Base-by-base conservation (phyloP, 2,797 vertebrate genomes). In the Leucoraja ocellata region DNA sequence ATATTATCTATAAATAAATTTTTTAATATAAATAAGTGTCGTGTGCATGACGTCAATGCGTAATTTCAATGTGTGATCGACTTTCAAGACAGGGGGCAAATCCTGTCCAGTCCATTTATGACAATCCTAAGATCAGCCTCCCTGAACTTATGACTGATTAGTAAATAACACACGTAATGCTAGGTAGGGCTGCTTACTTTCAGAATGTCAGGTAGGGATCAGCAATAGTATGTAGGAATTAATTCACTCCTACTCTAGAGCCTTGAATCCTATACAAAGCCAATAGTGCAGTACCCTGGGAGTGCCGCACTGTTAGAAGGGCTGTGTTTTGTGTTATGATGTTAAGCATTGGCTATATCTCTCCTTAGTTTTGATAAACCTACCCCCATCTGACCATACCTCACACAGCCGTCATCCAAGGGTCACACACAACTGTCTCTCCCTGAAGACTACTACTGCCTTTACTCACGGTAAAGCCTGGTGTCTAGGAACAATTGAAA, bases 1-100 rank as follows among this genome's bases (percentile, higher is more conserved):
- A 88, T 61, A 78, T 65, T 65, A 68, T 68, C 84, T 36, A 68
- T 36, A 32, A 88, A 88, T 88, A 88, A 88, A 88, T 68, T 36
- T 65, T 88, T 36, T 36, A 4, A 25, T 16, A 9, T 7, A 65
- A 68, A 63, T 5, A 54, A 18, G 6, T 88, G n/a, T 65, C n/a
- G 36, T 68, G 61, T 68, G 18, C 7, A 32, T 88, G 71, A 74
- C 18, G 4, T 73, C 71, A 21, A 21, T 74, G 58, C 14, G n/a
- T 68, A 88, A 16, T 2, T n/a, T 32, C 28, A 88, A 4, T 63
- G 58, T 58, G 46, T 58, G 23, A 23, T 11, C 46, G 0, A 46
- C 23, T 14, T 71, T 18, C 68, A 71, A 71, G 18, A 39, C 14
- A 39, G 5, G 0, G 21, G 80, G 18, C 54, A 84, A 84, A 46